These are phyloP conservation scores for Dastarcus helophoroides DNA, from an alignment of 2,888 invertebrate genomes.

Conservation along the genomic window DNA sequence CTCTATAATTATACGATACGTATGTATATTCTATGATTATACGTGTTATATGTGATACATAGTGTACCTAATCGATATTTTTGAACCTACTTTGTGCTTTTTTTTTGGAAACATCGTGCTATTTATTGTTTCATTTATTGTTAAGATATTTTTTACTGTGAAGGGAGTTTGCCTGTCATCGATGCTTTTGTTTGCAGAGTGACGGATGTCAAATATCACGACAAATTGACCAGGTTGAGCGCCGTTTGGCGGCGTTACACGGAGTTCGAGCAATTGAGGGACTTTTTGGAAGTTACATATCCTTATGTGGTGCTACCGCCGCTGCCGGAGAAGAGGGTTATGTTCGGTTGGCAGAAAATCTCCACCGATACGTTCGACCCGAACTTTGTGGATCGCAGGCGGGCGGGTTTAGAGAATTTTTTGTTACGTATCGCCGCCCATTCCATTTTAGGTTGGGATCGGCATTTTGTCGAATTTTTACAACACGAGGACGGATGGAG, in stretches of 20 bases:
- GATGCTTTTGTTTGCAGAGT: constrained; percentile 41
- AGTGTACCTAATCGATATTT: no score
- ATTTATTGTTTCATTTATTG: no score
- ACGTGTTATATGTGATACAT: no score
- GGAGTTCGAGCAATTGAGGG: constrained; percentile 71
- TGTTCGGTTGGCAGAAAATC: constrained; percentile 67
- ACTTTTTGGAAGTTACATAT: constrained; percentile 65
- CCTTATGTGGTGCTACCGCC: constrained; percentile 73
- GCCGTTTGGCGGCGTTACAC: constrained; percentile 72
- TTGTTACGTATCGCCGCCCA: constrained; percentile 65
- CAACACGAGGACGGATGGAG: constrained; percentile 72
- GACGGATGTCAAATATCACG: constrained; percentile 48
- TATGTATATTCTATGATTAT: no score
- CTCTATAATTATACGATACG: no score
- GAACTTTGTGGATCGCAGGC: constrained; percentile 71
- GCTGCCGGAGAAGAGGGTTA: constrained; percentile 65
- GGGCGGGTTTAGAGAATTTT: constrained; percentile 73
- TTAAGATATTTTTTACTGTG: constrained; percentile 6
- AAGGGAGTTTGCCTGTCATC: not conserved
- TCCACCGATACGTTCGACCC: constrained; percentile 71
- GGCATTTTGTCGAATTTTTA: constrained; percentile 64
- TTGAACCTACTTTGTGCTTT: no score
- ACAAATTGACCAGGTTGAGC: constrained; percentile 49
- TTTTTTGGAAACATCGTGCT: no score
- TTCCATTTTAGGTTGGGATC: constrained; percentile 59